A percentile compares a stretch with the other conserved stretches of the same genome.
Conservation (phyloP, 1,140 invertebrate species). For the Armadillidium nasatum region DNA sequence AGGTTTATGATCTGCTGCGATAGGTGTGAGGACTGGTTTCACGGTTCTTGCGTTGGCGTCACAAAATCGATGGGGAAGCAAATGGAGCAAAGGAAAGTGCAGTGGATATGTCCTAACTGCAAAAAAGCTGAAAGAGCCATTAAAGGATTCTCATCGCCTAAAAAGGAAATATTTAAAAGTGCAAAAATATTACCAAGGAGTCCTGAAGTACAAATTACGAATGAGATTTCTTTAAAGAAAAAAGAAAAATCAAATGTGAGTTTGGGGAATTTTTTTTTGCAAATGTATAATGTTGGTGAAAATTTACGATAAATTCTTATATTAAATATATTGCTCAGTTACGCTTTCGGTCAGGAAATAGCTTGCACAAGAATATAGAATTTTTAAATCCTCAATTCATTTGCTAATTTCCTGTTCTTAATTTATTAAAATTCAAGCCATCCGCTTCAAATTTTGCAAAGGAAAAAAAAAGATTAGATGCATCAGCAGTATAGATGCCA, state of each 20-base stretch:
- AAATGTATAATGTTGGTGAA: too few species aligned
- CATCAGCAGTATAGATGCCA: too few species aligned
- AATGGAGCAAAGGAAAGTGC: conserved; percentile 81
- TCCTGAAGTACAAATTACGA: not conserved
- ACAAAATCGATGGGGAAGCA: conserved; percentile 82
- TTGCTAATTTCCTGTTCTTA: too few species aligned
- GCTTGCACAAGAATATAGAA: too few species aligned
- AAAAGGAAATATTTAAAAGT: conserved; percentile 11
- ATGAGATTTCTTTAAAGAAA: conserved; percentile 1
- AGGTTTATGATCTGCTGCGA: conserved; percentile 98
- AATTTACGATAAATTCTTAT: too few species aligned
- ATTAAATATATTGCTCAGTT: too few species aligned
- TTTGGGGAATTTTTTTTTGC: too few species aligned
- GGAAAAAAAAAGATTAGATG: too few species aligned
- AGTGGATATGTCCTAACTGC: conserved; percentile 88
- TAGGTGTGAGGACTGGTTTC: conserved; percentile 93
- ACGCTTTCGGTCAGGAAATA: too few species aligned
- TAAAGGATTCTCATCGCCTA: conserved; percentile 20
- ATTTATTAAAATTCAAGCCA: too few species aligned
- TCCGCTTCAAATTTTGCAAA: too few species aligned
- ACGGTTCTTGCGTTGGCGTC: conserved; percentile 90
- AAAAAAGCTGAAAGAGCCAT: conserved; percentile 39
- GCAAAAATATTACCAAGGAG: not conserved
- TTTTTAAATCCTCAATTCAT: too few species aligned
- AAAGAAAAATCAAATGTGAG: conserved; percentile 1